These are phyloP conservation scores for Callipepla squamata DNA, from an alignment of 2,113 vertebrate genomes.

Conservation along the genomic window DNA sequence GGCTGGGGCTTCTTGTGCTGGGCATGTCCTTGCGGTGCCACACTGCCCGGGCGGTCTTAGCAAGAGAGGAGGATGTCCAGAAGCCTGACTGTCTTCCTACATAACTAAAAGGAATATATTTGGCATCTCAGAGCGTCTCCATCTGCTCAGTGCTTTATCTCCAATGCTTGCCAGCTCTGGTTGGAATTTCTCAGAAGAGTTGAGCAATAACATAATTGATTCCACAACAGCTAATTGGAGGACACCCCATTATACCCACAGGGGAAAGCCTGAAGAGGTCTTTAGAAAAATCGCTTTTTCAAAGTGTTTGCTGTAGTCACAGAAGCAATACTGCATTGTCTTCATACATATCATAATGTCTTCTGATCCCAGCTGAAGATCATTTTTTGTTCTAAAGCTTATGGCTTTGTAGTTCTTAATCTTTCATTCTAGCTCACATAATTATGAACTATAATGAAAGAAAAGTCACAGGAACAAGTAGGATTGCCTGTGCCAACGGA, in stretches of 20 bases:
- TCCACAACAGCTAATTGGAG: slow-evolving; percentile 62
- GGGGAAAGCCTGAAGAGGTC: slow-evolving; percentile 22
- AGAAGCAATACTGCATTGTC: not conserved
- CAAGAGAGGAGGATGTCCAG: not conserved
- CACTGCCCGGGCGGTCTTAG: not conserved
- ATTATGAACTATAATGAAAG: slow-evolving; percentile 6
- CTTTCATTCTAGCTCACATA: slow-evolving; percentile 2
- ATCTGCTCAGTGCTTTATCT: slow-evolving; percentile 56
- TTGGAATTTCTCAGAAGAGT: slow-evolving; percentile 59
- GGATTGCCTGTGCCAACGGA: not conserved
- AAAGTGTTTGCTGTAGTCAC: slow-evolving; percentile 12
- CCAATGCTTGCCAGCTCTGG: slow-evolving; percentile 31
- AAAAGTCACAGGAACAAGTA: not conserved
- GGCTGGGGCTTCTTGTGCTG: accelerated
- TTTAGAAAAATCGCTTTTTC: slow-evolving; percentile 50
- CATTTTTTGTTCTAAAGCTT: slow-evolving; percentile 22
- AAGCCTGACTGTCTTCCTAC: not conserved
- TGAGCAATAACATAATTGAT: slow-evolving; percentile 72
- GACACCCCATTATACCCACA: slow-evolving; percentile 40
- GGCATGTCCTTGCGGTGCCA: not conserved
- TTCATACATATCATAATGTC: not conserved
- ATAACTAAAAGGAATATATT: not conserved
- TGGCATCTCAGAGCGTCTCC: slow-evolving; percentile 26
- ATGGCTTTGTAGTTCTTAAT: slow-evolving; percentile 15
- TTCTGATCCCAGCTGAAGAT: slow-evolving; percentile 32